Evolutionary conservation across 1,140 invertebrate species (phyloP), one percentile per base, ranked within the genome.

Genomic region (Ephestia elutella): DNA sequence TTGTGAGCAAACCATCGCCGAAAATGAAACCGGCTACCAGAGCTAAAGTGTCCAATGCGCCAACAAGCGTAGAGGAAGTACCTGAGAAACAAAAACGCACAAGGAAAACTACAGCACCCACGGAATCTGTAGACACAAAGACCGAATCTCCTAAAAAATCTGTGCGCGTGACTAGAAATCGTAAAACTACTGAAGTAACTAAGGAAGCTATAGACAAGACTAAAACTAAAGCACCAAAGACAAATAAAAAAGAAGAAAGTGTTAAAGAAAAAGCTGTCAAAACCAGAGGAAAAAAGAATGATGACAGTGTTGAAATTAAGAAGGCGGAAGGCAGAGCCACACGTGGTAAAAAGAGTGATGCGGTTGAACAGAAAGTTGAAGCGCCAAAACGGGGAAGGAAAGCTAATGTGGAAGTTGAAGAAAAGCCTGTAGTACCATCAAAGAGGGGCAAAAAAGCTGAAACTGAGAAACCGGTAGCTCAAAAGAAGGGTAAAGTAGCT

Each of bases 1-100:
- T 60, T 2, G 57, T 66, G 0, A 35, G 30, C 30, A 66, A 66
- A 35, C 64, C 64, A 0, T 64, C 67, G 18, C 67, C 67, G 11
- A 25, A 57, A 44, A 9, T 62, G 44, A 66, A 66, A 8, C 63
- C 63, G 19, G 50, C 51, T 17, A 18, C 44, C 35, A 35, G 54
- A 13, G 9, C 21, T 44, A n/a, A 17, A 7, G n/a, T 21, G 19
- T 9, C n/a, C 3, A 51, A 25, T 17, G 21, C 49, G 15, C 54
- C 10, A 13, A 25, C 3, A 25, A 25, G 21, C 9, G 1, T 9
- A 28, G 5, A 17, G 5, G 38, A 44, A 38, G 10, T 19, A 15
- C 20, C 56, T 0, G 25, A 15, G 4, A 53, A 53, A 13, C 50
- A 21, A 25, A 28, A 25, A 28, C 18, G 49, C 5, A 25, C 49